phyloP scores from a whole-genome alignment of 2,113 vertebrate genomes.

The Tragelaphus imberbis region DNA sequence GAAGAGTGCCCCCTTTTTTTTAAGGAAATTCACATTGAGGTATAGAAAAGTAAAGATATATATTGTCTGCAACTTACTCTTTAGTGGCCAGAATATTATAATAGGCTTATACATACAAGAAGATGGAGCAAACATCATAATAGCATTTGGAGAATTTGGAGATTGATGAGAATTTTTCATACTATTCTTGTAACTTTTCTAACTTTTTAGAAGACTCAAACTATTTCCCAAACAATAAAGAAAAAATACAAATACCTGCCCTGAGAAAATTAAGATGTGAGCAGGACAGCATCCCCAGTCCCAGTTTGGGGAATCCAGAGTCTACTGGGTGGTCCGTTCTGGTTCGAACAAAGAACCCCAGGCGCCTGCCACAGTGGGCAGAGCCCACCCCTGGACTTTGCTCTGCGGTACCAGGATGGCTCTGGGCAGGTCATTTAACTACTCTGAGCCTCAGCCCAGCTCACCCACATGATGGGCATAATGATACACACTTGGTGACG shows the following conservation, averaged over 20 bases:
- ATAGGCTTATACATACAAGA: neutral
- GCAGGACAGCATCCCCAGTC: neutral
- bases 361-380: fast-evolving
- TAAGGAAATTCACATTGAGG: neutral
- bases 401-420: neutral
- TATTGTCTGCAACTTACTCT: neutral
- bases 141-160: neutral
- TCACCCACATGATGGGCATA: neutral
- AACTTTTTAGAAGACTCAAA: neutral
- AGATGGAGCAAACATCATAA: neutral
- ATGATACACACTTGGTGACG: neutral
- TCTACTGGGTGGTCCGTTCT: neutral
- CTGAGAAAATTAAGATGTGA: neutral
- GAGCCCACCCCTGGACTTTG: fast-evolving
- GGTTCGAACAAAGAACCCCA: neutral
- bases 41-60: neutral
- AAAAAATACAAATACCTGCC: neutral
- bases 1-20: too few relatives aligned
- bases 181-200: neutral
- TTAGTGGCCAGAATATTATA: neutral
- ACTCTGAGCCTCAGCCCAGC: neutral
- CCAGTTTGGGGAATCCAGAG: neutral
- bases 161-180: neutral
- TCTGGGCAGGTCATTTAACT: neutral
- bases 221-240: neutral